Base-by-base conservation (phyloP, 2,888 invertebrate species). In the Epistrophe grossulariae region DNA sequence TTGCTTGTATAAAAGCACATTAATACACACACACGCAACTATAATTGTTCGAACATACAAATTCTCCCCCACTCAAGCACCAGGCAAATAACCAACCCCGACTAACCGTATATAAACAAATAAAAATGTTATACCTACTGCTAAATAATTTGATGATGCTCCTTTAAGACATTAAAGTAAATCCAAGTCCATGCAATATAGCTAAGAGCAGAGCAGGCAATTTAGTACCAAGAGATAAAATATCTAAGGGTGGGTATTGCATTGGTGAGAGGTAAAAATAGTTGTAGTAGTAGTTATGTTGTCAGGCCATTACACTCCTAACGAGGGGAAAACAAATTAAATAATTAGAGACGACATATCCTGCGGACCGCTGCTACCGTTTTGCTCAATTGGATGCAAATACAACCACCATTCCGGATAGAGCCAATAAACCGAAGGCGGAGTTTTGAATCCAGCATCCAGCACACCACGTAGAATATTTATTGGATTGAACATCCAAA, bases 321-420 rank as follows among this genome's bases (percentile, higher is more conserved):
- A 92, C 92, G 92, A 92, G 91, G 90, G 90, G 91, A 90, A 90
- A 91, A 91, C 91, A 92, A 92, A 92, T 92, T 92, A 92, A 92
- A 92, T 92, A 92, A 92, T 92, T 92, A 92, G 92, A 91, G 82
- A 79, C 73, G 76, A 79, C 77, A 85, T 85, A 81, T 85, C 82
- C 79, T 85, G 80, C 48, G 80, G 77, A 45, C 11, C 28, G 40
- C 60, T 70, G 50, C 66, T 55, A 17, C 66, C 72, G 85, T 87
- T 59, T 79, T 83, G 83, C 85, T 87, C 83, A 87, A 87, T 83
- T 87, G 85, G 85, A 87, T 87, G 74, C 84, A 72, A 79, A 88
- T 74, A 43, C 84, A 64, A 48, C 84, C 77, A 68, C 88, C 79
- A 83, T 82, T 50, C 84, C 87, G 84, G 89, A 89, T 87, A 89